These are phyloP conservation scores for Drosophila willistoni DNA, from an alignment of 1,140 invertebrate genomes.

Conservation along the genomic window DNA sequence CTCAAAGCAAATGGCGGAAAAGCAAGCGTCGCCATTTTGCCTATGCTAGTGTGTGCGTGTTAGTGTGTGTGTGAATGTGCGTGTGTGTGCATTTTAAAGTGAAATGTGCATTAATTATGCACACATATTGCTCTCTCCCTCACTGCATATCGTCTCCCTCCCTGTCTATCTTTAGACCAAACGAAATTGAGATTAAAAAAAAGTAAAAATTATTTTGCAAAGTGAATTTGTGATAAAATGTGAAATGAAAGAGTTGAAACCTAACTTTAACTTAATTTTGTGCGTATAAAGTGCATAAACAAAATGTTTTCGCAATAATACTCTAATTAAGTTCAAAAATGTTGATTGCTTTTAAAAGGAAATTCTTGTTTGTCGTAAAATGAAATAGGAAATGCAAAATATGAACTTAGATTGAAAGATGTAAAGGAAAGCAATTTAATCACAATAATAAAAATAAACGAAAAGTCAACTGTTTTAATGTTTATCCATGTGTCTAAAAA, in stretches of 20 bases:
- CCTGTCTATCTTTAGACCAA: conserved; percentile 44
- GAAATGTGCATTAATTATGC: conserved; percentile 80
- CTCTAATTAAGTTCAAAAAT: background rate
- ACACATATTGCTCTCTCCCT: conserved; percentile 47
- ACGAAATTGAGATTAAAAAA: conserved; percentile 65
- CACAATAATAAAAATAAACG: too few relatives aligned
- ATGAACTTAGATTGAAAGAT: too few relatives aligned
- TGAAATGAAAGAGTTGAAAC: conserved; percentile 18
- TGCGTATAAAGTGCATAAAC: conserved; percentile 9
- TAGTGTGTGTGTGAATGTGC: conserved; percentile 31
- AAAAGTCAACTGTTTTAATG: too few relatives aligned
- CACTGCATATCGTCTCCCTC: conserved; percentile 7
- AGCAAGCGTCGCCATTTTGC: conserved; percentile 68
- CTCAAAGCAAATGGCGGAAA: conserved; percentile 65
- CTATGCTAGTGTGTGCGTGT: conserved; percentile 27
- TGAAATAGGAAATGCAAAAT: too few relatives aligned
- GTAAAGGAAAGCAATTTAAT: too few relatives aligned
- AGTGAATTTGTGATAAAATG: conserved; percentile 13
- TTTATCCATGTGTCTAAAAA: too few relatives aligned
- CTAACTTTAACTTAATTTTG: conserved; percentile 4
- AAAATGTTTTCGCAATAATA: too few relatives aligned
- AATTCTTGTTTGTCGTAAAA: background rate
- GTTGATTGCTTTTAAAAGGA: conserved; percentile 1
- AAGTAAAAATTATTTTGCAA: conserved; percentile 32
- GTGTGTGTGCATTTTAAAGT: conserved; percentile 77